Conservation (phyloP, 2,113 vertebrate genomes). For the Rhinolophus ferrumequinum region DNA sequence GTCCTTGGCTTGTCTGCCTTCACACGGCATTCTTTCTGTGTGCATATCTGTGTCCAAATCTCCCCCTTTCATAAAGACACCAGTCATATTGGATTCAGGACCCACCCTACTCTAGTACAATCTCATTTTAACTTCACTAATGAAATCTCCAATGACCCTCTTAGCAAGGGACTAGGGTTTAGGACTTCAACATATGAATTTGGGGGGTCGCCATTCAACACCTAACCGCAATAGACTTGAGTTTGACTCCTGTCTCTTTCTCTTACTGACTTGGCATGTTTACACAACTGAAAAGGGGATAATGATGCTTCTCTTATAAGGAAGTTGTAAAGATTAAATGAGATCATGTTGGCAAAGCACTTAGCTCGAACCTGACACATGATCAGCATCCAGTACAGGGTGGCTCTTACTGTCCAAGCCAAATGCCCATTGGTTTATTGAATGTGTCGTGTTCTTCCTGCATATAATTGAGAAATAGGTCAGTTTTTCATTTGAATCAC, state of each 20-base stretch:
- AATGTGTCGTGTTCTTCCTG: not conserved
- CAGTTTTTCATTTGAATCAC: constrained; percentile 43
- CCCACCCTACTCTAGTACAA: not conserved
- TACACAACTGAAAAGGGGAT: not conserved
- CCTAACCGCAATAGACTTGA: not conserved
- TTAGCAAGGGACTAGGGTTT: not conserved
- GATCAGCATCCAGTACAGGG: not conserved
- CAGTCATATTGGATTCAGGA: not conserved
- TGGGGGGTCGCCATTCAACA: not conserved
- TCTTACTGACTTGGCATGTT: not conserved
- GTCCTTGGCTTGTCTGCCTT: not conserved
- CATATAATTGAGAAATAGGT: constrained; percentile 42
- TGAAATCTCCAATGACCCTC: not conserved
- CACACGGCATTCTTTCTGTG: not conserved
- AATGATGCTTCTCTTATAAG: constrained; percentile 15
- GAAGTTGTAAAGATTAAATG: constrained; percentile 38
- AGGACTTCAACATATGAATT: not conserved
- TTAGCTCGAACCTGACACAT: not conserved
- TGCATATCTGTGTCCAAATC: not conserved
- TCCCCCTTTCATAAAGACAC: not conserved
- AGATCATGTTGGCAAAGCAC: constrained; percentile 2
- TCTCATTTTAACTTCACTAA: not conserved
- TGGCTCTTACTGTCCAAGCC: not conserved
- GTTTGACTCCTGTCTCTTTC: not conserved
- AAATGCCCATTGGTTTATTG: constrained; percentile 33